A percentile compares a stretch with the other conserved stretches of the same genome.
These are phyloP conservation scores for Nudaria mundana DNA, from an alignment of 2,888 invertebrate genomes.

Conservation along the genomic window DNA sequence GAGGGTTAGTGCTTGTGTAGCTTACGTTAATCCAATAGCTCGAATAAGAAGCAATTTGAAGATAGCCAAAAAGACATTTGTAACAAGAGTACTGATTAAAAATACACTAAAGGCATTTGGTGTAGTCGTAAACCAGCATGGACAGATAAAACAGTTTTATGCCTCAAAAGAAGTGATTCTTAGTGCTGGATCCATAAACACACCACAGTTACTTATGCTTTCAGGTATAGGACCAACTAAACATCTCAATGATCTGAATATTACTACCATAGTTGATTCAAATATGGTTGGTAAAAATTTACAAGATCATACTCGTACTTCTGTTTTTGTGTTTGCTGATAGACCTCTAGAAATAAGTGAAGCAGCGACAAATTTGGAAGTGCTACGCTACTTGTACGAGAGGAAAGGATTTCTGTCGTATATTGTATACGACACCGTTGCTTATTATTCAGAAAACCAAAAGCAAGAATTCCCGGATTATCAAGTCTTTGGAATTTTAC, in stretches of 20 bases:
- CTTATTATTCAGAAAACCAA: constrained; percentile 10
- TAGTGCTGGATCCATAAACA: constrained; percentile 19
- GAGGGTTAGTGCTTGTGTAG: constrained; percentile 14
- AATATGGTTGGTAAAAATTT: constrained; percentile 25
- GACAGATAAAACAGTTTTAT: constrained; percentile 4
- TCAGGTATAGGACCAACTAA: constrained; percentile 26
- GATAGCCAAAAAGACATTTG: constrained; percentile 16
- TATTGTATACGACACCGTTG: neutral
- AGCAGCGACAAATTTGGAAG: constrained; percentile 7
- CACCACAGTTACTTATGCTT: constrained; percentile 24
- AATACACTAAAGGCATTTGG: constrained; percentile 9
- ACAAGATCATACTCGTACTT: constrained; percentile 17
- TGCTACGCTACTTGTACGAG: constrained; percentile 15
- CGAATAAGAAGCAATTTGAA: constrained; percentile 16
- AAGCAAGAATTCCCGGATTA: constrained; percentile 11
- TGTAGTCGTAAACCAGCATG: constrained; percentile 11
- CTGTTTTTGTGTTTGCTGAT: constrained; percentile 12
- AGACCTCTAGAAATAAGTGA: neutral
- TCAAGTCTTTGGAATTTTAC: neutral
- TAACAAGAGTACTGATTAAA: constrained; percentile 15
- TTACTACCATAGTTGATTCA: constrained; percentile 12
- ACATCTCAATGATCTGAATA: constrained; percentile 13
- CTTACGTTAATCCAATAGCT: constrained; percentile 17
- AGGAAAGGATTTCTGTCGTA: constrained; percentile 15
- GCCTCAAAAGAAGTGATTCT: constrained; percentile 22